Percentiles rank a stretch among this genome's conserved stretches.
Conservation (phyloP, 1,140 invertebrate genomes). For the Pinna nobilis region DNA sequence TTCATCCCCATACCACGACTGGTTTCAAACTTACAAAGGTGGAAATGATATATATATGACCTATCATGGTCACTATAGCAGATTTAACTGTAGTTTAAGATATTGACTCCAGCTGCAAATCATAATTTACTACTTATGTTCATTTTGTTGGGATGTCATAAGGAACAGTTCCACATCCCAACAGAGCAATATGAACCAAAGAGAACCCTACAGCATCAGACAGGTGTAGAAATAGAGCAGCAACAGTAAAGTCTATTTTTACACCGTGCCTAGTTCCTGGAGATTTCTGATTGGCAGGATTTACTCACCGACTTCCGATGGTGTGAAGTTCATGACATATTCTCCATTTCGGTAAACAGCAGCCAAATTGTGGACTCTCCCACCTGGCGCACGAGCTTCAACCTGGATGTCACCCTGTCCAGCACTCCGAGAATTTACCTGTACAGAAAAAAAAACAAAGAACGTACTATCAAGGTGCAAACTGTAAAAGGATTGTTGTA, state of each 20-base stretch:
- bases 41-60: too few relatives aligned
- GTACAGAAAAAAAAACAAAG: background rate
- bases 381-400: conserved; percentile 91
- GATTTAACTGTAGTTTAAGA: too few relatives aligned
- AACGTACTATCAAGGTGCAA: too few relatives aligned
- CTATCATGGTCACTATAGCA: too few relatives aligned
- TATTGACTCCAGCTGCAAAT: too few relatives aligned
- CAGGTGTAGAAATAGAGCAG: conserved; percentile 10
- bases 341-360: conserved; percentile 84
- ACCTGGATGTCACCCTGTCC: conserved; percentile 88
- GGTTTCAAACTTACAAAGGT: too few relatives aligned
- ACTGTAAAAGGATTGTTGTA: too few relatives aligned
- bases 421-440: conserved; percentile 81
- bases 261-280: conserved; percentile 21
- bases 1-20: too few relatives aligned
- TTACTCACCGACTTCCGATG: conserved; percentile 89
- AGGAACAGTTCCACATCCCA: too few relatives aligned
- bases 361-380: conserved; percentile 83
- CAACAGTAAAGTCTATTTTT: conserved; percentile 26
- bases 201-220: conserved; percentile 14
- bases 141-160: too few relatives aligned
- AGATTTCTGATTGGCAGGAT: background rate
- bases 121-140: too few relatives aligned
- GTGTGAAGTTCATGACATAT: conserved; percentile 95
- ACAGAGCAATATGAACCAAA: too few relatives aligned